Evolutionary conservation across 2,797 vertebrate species (phyloP).

Genomic region (Geotria australis): DNA sequence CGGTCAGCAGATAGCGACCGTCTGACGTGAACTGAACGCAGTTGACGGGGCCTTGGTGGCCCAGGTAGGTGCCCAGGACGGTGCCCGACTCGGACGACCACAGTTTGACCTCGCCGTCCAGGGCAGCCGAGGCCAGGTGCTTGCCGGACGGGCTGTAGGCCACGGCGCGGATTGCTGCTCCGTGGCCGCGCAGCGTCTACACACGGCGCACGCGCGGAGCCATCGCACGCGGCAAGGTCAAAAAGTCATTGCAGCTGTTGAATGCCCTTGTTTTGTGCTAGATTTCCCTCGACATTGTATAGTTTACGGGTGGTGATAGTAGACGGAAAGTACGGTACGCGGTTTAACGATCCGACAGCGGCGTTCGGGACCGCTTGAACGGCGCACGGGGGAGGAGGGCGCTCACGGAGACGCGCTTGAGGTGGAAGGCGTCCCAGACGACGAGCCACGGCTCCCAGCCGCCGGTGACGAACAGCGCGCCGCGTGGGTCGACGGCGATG

Average conservation of each 20-base stretch:
- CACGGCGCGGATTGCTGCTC: conserved; percentile 20
- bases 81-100: conserved; percentile 28
- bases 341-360: no score
- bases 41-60: conserved; percentile 21
- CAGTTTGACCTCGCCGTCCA: conserved; percentile 28
- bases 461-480: conserved; percentile 21
- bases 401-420: no score
- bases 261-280: no score
- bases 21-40: conserved; percentile 16
- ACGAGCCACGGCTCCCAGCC: conserved; percentile 28
- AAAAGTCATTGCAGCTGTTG: no score
- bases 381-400: no score
- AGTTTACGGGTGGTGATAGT: no score
- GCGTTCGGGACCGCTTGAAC: no score
- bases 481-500: conserved; percentile 24
- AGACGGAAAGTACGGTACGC: no score
- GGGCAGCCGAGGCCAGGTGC: conserved; percentile 23
- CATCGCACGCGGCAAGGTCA: no score
- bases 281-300: no score
- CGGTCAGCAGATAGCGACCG: conserved; percentile 21
- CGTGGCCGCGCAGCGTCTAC: conserved; percentile 21
- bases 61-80: conserved; percentile 24
- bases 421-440: conserved; percentile 15
- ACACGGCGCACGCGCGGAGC: neutral
- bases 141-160: conserved; percentile 20